Evolutionary conservation across 1,140 invertebrate species (phyloP), one percentile per base, ranked within the genome.

Genomic region (Ips typographus): DNA sequence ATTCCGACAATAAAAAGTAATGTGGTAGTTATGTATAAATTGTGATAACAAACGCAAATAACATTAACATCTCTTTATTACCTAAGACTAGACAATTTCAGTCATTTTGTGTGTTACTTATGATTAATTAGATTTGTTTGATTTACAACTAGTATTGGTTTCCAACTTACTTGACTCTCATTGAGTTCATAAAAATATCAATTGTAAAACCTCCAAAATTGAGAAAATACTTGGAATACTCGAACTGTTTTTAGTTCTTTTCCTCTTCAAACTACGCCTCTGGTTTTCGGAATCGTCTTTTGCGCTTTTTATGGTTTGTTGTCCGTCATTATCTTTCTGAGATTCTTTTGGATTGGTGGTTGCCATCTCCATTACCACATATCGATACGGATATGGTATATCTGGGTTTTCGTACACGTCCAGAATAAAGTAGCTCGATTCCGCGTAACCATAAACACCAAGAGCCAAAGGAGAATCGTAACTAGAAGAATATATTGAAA

Each of bases 131-230:
- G 22, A 22, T 22, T 22, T 37, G 41, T 6, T n/a, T 36, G 38
- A 39, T 40, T 58, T 22, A 58, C 4, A 6, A 58, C 37, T 37
- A 22, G 7, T 40, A 22, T 22, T 22, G 22, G 22, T 22, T 22
- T 22, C 6, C 6, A 58, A 6, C 3, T 3, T 38, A 58, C 44
- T 37, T 42, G 22, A 22, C 22, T 22, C 22, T 22, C 22, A 22
- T 0, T 22, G 22, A 22, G 40, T 8, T 68, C n/a, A 68, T 52
- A 62, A 47, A 68, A 68, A 68, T 44, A 68, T 68, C 42, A 68
- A 56, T 40, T 68, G 49, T 44, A 68, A 62, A 44, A 68, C 43
- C 59, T 68, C 67, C 36, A 68, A 62, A 43, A 68, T 22, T n/a
- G 67, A 68, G 43, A 62, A 68, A 22, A 68, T 42, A n/a, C 47